Evolutionary conservation across 2,888 invertebrate genomes (phyloP), one percentile per base, ranked within the genome.

Genomic region (Dolichopus griseipennis): DNA sequence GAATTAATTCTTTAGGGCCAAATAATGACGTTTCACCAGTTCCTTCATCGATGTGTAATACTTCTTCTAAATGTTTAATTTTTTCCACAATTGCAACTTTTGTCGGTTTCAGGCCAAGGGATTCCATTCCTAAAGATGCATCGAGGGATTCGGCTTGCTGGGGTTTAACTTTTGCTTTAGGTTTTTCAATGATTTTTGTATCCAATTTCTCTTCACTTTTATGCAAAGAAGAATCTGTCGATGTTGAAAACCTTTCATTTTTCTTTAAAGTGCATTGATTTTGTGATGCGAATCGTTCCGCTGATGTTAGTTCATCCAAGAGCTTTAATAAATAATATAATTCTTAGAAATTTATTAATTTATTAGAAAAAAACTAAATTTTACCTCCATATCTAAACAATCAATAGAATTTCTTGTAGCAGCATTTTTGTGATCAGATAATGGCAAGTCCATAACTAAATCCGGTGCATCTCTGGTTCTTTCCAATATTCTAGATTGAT

Each of bases 391-490:
- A 15, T 77, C 78, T 1, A 79, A 75, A 10, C 78, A 75, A 68
- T 75, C 74, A 70, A 75, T 70, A 68, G 76, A 74, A 69, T 75
- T 73, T 70, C 75, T 71, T 62, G 73, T 70, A 61, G 75, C 75
- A 74, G 70, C 74, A 73, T 75, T 78, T 75, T 75, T 80, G 76
- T 76, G 83, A 75, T 71, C 83, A 72, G 78, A 81, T 72, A 88
- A 82, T n/a, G 92, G 92, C 74, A 92, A 82, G 81, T 91, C 92
- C 87, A 92, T 89, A 72, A 93, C 92, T 69, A 92, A 83, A 82
- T 92, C 93, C 2, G 93, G 92, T 41, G 92, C 88, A 73, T 73
- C 84, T 71, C 84, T 84, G 68, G 73, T 74, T n/a, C 74, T 68
- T 62, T 72, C 72, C 37, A 74, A 70, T 64, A 74, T 74, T 18